phyloP scores from a whole-genome alignment of 2,797 vertebrate genomes.

The Hipposideros larvatus region DNA sequence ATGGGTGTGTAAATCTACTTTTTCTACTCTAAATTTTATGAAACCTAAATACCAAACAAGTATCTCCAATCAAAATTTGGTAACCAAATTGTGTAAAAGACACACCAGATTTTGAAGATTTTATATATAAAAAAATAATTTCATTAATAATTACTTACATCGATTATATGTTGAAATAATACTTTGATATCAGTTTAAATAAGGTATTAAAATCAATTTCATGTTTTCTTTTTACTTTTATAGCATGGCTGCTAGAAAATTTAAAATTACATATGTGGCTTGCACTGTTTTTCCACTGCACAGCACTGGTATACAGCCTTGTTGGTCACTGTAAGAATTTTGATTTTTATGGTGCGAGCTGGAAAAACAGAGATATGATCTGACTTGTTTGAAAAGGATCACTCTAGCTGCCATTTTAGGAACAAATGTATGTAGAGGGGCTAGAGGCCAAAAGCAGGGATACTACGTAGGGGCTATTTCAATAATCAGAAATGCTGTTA shows the following conservation, averaged over 20 bases:
- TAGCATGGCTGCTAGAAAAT: neutral
- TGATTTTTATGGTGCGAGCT: constrained; percentile 2
- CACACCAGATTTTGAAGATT: neutral
- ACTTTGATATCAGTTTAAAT: constrained; percentile 37
- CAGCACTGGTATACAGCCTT: neutral
- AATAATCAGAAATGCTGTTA: neutral
- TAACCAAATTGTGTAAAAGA: constrained; percentile 10
- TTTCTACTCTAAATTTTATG: constrained; percentile 46
- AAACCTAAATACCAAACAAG: constrained; percentile 39
- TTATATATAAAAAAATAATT: constrained; percentile 49
- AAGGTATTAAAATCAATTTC: constrained; percentile 39
- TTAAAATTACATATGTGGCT: neutral
- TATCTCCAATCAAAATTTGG: constrained; percentile 11
- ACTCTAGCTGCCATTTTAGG: neutral
- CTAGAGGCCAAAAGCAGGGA: neutral
- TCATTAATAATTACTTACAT: constrained; percentile 24
- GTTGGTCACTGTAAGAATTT: neutral
- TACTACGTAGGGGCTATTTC: neutral
- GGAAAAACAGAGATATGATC: constrained; percentile 27
- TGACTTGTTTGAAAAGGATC: constrained; percentile 55
- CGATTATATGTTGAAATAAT: neutral
- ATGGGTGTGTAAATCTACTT: neutral
- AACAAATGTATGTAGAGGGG: neutral
- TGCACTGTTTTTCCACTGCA: constrained; percentile 36
- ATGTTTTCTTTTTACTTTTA: constrained; percentile 7